Percentiles rank a stretch among this genome's conserved stretches.
These are phyloP conservation scores for Ametastegia equiseti DNA, from an alignment of 2,888 invertebrate genomes.

Conservation along the genomic window DNA sequence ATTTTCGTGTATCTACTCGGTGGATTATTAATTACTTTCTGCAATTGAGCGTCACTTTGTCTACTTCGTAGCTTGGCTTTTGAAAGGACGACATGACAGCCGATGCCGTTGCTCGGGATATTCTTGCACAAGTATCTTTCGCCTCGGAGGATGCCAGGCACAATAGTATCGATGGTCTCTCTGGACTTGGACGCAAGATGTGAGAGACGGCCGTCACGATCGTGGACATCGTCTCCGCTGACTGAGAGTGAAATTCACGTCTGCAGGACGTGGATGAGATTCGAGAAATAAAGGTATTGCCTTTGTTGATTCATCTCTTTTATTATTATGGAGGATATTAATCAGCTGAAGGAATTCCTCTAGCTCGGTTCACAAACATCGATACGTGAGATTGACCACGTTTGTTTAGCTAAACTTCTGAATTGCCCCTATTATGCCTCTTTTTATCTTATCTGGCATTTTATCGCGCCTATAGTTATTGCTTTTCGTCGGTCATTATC, in stretches of 20 bases:
- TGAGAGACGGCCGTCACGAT: constrained; percentile 29
- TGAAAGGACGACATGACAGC: constrained; percentile 20
- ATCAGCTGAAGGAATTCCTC: not conserved
- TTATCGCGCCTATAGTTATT: not conserved
- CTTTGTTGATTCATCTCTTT: not conserved
- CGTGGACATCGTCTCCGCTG: constrained; percentile 39
- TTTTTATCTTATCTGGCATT: too few relatives aligned
- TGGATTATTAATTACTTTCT: constrained; percentile 1
- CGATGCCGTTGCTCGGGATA: not conserved
- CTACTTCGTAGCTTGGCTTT: constrained; percentile 17
- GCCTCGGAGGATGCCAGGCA: constrained; percentile 6
- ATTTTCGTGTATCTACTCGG: not conserved
- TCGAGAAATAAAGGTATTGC: not conserved
- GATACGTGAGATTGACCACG: too few relatives aligned
- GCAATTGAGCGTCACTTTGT: constrained; percentile 7
- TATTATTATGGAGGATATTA: not conserved
- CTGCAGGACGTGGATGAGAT: not conserved
- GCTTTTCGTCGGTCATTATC: too few relatives aligned
- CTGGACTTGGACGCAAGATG: constrained; percentile 8
- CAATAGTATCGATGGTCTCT: constrained; percentile 16
- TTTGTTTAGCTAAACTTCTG: too few relatives aligned
- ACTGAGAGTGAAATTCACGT: constrained; percentile 31
- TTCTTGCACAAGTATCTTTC: not conserved
- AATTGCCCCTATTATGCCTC: too few relatives aligned
- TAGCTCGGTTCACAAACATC: too few relatives aligned